Evolutionary conservation across 53 echinoderm and acorn worm species (phyloP).

Genomic region (Holothuria leucospilota): DNA sequence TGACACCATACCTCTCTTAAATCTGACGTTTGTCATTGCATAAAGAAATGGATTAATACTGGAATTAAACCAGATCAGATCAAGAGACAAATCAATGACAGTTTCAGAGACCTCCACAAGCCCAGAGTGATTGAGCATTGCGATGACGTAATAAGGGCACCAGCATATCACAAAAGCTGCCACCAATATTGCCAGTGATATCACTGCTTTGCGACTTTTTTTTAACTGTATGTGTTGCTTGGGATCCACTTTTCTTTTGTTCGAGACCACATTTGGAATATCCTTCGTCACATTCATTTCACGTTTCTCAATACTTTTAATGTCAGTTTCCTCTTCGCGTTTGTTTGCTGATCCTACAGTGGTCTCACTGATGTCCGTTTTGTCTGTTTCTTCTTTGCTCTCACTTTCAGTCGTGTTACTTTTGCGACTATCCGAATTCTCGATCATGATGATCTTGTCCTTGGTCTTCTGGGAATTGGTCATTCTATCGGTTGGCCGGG

Average conservation of each 20-base stretch:
- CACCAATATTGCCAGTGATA: background rate
- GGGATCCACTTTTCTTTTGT: background rate
- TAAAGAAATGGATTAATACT: constrained; percentile 30
- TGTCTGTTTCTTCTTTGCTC: background rate
- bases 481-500: background rate
- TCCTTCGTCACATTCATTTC: background rate
- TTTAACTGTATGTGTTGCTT: background rate
- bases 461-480: too few species aligned
- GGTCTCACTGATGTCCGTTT: background rate
- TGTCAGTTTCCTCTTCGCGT: too few species aligned
- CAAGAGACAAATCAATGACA: background rate
- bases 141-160: constrained; percentile 27
- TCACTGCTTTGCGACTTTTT: constrained; percentile 7
- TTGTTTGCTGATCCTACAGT: too few species aligned
- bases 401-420: background rate
- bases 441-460: background rate
- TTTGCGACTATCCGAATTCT: background rate
- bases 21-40: constrained; percentile 17
- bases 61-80: constrained; percentile 29
- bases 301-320: too few species aligned
- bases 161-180: constrained; percentile 1
- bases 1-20: background rate
- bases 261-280: too few species aligned
- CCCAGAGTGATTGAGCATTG: constrained; percentile 3
- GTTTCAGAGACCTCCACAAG: background rate